Evolutionary conservation across 1,140 invertebrate species (phyloP), one percentile per base, ranked within the genome.

Genomic region (Proales similis): DNA sequence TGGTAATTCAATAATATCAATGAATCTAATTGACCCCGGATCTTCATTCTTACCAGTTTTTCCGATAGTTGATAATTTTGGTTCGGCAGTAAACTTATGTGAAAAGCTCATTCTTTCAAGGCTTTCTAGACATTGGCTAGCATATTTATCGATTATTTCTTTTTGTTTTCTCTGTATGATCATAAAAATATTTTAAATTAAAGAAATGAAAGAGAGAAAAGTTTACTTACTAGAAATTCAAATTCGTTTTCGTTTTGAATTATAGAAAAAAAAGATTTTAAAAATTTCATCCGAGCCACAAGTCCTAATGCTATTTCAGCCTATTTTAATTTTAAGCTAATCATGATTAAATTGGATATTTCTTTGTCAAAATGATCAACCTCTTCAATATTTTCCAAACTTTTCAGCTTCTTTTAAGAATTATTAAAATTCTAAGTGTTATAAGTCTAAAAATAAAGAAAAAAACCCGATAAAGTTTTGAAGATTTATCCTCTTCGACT

Each of bases 401-500:
- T 67, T 67, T 72, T 72, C 19, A 73, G 67, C 65, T 77, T 72
- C 19, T 74, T 72, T n/a, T 69, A 70, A 65, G 69, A 71, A 64
- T 65, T 71, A 60, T 71, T 66, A 14, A 70, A 69, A 24, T 63
- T 70, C 69, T 70, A 47, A 20, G 19, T 51, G 19, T 12, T 24
- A 47, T 48, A 19, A 33, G 30, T 36, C 17, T 7, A 11, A 9
- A 63, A 19, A 42, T 17, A 36, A 9, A 66, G n/a, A 43, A 14
- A 71, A 69, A 66, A 70, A 71, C 36, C 72, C 66, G 22, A 66
- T 66, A 69, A 83, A 84, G 71, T 86, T 83, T 0, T 92, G 72
- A 61, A 93, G 51, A 39, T 11, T 26, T 88, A 67, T 94, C 90
- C 72, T 96, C 91, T 20, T 90, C 85, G 74, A 94, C 90, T 69